phyloP scores from a whole-genome alignment of 1,140 invertebrate species.

The Ceratitis capitata region DNA sequence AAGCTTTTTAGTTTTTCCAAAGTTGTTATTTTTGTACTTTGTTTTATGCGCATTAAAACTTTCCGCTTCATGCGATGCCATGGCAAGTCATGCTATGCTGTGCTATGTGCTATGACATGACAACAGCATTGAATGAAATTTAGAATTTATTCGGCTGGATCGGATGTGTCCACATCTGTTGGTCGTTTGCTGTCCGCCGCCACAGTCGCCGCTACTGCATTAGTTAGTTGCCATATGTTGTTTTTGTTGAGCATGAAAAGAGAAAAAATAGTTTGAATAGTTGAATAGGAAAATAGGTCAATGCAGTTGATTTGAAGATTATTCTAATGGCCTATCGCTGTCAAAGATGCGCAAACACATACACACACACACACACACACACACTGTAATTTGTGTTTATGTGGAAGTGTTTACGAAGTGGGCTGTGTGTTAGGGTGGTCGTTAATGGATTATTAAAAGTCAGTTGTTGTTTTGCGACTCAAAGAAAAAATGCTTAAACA shows the following conservation, averaged over 20 bases:
- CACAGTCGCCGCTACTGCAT: neutral
- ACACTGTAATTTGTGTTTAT: no score
- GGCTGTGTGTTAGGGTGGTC: no score
- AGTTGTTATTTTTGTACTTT: neutral
- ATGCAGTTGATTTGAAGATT: conserved; percentile 20
- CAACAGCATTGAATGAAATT: neutral
- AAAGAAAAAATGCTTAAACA: no score
- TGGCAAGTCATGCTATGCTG: neutral
- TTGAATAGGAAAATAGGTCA: conserved; percentile 20
- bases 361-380: no score
- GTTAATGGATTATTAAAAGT: no score
- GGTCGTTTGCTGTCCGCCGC: neutral
- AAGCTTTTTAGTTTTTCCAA: neutral
- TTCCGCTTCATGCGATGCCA: neutral
- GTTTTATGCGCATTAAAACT: neutral
- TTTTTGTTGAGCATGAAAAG: neutral
- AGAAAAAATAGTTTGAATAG: neutral
- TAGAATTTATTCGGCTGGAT: neutral
- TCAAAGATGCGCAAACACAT: neutral
- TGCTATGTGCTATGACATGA: neutral
- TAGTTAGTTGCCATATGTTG: neutral
- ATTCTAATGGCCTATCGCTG: neutral
- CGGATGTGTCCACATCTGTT: conserved; percentile 20
- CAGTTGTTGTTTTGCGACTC: no score
- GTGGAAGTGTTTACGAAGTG: no score